phyloP scores from a whole-genome alignment of 2,797 vertebrate genomes.

The Acipenser oxyrinchus region DNA sequence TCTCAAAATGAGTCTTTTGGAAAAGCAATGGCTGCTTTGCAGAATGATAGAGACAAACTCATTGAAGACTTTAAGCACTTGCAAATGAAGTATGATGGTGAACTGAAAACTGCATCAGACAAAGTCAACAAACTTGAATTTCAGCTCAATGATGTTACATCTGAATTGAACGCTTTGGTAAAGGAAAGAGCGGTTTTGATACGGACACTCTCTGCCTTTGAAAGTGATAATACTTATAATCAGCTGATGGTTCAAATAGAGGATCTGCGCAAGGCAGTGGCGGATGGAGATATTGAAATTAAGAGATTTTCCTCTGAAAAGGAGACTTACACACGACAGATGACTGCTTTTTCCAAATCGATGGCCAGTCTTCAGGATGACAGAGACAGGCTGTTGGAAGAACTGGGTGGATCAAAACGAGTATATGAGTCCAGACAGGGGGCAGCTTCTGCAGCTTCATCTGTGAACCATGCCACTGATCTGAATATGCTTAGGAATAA shows the following conservation, averaged over 20 bases:
- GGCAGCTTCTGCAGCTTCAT: slow-evolving; percentile 23
- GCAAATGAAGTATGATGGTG: slow-evolving; percentile 54
- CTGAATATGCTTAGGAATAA: slow-evolving; percentile 38
- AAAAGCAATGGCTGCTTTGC: slow-evolving; percentile 73
- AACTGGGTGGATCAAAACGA: slow-evolving; percentile 53
- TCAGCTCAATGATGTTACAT: slow-evolving; percentile 46
- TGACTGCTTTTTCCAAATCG: slow-evolving; percentile 71
- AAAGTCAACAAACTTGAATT: slow-evolving; percentile 50
- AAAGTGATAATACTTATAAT: slow-evolving; percentile 38
- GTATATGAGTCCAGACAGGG: slow-evolving; percentile 45
- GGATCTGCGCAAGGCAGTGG: slow-evolving; percentile 49
- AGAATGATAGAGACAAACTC: slow-evolving; percentile 70
- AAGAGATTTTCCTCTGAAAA: slow-evolving; percentile 53
- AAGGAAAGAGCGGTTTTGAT: slow-evolving; percentile 53
- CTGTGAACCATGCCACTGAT: slow-evolving; percentile 29
- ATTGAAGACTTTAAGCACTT: slow-evolving; percentile 71
- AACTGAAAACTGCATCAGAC: slow-evolving; percentile 51
- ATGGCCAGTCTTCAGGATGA: slow-evolving; percentile 82
- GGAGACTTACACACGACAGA: slow-evolving; percentile 49
- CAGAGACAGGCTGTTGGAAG: slow-evolving; percentile 67
- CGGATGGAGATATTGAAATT: slow-evolving; percentile 53
- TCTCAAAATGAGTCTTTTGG: slow-evolving; percentile 69
- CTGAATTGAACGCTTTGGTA: slow-evolving; percentile 41
- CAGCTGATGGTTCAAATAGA: slow-evolving; percentile 51
- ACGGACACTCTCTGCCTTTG: slow-evolving; percentile 37